Conservation (phyloP, 2,888 invertebrate species). For the Hartigia nigra region DNA sequence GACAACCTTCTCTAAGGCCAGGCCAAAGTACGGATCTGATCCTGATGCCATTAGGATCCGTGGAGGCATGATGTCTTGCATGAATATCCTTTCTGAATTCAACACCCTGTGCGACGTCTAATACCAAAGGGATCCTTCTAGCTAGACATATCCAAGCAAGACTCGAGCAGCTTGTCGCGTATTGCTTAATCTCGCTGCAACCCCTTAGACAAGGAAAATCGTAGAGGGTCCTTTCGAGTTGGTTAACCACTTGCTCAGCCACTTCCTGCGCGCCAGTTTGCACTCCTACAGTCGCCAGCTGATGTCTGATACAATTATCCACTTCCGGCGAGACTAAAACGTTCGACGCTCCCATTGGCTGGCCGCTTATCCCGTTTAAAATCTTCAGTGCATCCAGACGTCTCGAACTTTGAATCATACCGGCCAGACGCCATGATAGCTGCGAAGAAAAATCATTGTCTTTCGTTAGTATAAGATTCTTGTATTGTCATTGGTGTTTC, state of each 20-base stretch:
- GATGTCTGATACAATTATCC: conserved; percentile 55
- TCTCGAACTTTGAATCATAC: conserved; percentile 54
- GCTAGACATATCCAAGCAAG: conserved; percentile 81
- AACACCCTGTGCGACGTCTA: conserved; percentile 52
- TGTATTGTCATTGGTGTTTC: not conserved
- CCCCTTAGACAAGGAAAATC: conserved; percentile 91
- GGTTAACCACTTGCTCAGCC: conserved; percentile 59
- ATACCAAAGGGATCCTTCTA: conserved; percentile 50
- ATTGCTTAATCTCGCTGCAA: conserved; percentile 82
- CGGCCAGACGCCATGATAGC: conserved; percentile 59
- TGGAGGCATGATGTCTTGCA: conserved; percentile 71
- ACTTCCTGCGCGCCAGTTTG: conserved; percentile 54
- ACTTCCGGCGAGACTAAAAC: conserved; percentile 37
- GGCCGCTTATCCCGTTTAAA: conserved; percentile 42
- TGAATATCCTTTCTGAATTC: conserved; percentile 69
- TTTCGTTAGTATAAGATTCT: not conserved
- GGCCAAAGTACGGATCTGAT: conserved; percentile 75
- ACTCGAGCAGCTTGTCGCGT: conserved; percentile 84
- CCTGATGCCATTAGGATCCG: conserved; percentile 66
- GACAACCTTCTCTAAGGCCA: conserved; percentile 68
- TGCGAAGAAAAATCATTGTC: conserved; percentile 27
- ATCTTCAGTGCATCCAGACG: conserved; percentile 53
- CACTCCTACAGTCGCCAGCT: conserved; percentile 53
- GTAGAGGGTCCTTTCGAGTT: conserved; percentile 89
- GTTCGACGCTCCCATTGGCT: conserved; percentile 20